Evolutionary conservation across 2,113 vertebrate species (phyloP).

Genomic region (Myotis yumanensis): DNA sequence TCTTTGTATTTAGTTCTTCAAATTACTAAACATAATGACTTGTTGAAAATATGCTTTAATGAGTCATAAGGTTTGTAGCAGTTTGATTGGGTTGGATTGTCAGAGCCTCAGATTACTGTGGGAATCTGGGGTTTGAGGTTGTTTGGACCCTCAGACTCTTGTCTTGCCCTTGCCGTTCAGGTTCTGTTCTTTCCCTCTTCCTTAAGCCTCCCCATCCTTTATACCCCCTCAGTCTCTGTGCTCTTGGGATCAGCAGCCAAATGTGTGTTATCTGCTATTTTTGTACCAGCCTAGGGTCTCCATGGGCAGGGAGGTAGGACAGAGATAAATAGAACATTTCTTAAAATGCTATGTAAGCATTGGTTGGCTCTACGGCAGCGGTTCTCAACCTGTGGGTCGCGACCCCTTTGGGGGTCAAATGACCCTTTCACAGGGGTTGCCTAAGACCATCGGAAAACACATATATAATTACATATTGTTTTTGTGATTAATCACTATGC

Average conservation of each 20-base stretch:
- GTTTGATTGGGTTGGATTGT: background rate
- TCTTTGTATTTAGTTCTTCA: constrained; percentile 13
- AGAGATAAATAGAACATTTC: background rate
- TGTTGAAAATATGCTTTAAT: background rate
- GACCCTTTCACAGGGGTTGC: no score
- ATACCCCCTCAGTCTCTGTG: background rate
- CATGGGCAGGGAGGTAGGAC: background rate
- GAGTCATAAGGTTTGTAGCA: background rate
- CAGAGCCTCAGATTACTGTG: background rate
- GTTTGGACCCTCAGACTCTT: background rate
- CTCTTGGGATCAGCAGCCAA: constrained; percentile 3
- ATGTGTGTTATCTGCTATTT: background rate
- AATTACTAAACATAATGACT: constrained; percentile 12
- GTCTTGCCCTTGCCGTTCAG: background rate
- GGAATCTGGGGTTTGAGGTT: background rate
- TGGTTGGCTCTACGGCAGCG: background rate
- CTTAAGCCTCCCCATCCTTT: background rate
- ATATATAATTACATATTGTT: no score
- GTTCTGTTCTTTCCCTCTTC: background rate
- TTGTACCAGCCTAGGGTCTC: background rate
- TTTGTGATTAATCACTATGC: no score
- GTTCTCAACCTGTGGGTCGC: no score
- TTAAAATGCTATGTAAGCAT: background rate
- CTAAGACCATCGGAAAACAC: no score
- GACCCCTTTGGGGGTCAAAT: no score